Evolutionary conservation across 92 coral and sea anemone species (phyloP).

Genomic region (Bergia sp.): DNA sequence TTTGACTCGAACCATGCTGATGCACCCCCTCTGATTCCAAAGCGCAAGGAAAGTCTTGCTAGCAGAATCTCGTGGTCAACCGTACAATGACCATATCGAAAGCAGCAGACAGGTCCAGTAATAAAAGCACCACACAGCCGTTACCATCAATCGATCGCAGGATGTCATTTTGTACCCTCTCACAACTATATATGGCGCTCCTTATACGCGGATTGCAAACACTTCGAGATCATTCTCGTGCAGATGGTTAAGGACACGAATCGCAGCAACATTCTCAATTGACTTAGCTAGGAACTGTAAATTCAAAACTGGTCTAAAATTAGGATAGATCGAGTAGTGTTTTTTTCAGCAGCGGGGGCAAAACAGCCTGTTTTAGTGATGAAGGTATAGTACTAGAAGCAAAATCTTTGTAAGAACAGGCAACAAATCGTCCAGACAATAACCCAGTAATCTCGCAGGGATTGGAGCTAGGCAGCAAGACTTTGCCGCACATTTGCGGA

Average conservation of each 20-base stretch:
- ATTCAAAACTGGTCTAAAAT: conserved; percentile 18
- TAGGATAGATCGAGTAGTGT: conserved; percentile 14
- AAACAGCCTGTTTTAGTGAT: conserved; percentile 13
- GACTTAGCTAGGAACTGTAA: background rate
- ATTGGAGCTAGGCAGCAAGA: conserved; percentile 29
- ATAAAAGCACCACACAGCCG: too few species aligned
- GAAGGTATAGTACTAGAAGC: background rate
- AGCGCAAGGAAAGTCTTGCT: too few species aligned
- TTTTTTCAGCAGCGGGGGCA: conserved; percentile 24
- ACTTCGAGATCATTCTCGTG: background rate
- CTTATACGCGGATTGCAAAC: background rate
- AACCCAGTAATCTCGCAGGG: background rate
- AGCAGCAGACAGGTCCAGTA: too few species aligned
- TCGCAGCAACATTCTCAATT: conserved; percentile 26
- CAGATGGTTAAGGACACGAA: background rate
- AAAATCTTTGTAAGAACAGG: conserved; percentile 16
- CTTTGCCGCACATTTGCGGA: background rate
- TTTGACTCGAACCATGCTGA: background rate
- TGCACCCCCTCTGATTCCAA: too few species aligned
- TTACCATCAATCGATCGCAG: too few species aligned
- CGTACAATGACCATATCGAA: too few species aligned
- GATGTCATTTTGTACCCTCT: too few species aligned
- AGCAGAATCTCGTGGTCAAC: too few species aligned
- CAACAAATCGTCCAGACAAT: background rate
- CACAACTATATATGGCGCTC: too few species aligned